phyloP scores from a whole-genome alignment of 2,888 invertebrate genomes.

The Drosophila koepferae region DNA sequence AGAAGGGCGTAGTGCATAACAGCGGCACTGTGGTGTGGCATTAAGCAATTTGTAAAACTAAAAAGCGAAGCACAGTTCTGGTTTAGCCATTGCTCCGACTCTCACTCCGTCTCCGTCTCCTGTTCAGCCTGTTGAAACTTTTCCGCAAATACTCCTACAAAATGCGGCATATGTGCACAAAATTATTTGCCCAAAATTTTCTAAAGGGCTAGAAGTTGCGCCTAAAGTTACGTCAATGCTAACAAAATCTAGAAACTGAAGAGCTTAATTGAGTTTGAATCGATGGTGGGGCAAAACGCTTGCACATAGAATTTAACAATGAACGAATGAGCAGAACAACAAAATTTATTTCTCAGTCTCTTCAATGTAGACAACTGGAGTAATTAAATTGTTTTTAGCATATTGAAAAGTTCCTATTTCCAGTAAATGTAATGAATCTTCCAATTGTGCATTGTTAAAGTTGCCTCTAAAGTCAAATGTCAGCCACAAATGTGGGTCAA shows the following conservation, averaged over 20 bases:
- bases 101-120: not conserved
- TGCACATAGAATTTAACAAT: not conserved
- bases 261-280: conserved; percentile 30
- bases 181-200: conserved; percentile 47
- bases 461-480: not conserved
- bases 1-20: not conserved
- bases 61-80: conserved; percentile 50
- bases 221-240: conserved; percentile 7
- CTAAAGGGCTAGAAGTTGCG: not conserved
- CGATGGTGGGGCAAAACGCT: conserved; percentile 1
- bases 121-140: conserved; percentile 62
- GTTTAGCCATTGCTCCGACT: conserved; percentile 45
- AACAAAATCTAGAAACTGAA: conserved; percentile 6
- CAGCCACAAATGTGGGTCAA: not conserved
- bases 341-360: not conserved
- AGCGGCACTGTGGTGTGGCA: conserved; percentile 1
- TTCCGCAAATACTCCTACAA: conserved; percentile 57
- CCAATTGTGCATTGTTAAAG: not conserved
- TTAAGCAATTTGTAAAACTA: conserved; percentile 61
- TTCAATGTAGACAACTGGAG: not conserved
- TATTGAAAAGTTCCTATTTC: not conserved
- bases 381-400: conserved; percentile 6
- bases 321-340: not conserved
- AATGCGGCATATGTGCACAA: conserved; percentile 54
- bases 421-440: not conserved